These are phyloP conservation scores for Kryptopterus vitreolus DNA, from an alignment of 2,797 vertebrate species.

Conservation along the genomic window DNA sequence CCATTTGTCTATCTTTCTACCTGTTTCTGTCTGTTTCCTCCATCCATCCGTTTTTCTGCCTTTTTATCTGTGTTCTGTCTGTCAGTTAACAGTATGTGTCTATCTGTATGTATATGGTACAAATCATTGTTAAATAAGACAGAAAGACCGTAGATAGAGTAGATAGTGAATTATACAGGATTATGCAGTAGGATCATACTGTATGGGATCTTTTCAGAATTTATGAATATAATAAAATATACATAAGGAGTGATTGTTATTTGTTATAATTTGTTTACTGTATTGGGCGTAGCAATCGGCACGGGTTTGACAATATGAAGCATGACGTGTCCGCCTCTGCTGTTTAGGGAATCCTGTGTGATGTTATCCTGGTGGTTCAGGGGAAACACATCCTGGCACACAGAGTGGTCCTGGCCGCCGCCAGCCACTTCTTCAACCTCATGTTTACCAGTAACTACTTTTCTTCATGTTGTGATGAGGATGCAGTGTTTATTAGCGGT, in stretches of 20 bases:
- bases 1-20: too few relatives aligned
- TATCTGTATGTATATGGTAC: too few relatives aligned
- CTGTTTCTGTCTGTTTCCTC: too few relatives aligned
- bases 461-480: not conserved
- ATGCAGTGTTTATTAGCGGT: not conserved
- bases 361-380: slow-evolving; percentile 93
- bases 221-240: not conserved
- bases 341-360: slow-evolving; percentile 87
- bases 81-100: too few relatives aligned
- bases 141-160: not conserved
- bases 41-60: too few relatives aligned
- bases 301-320: too few relatives aligned
- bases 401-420: slow-evolving; percentile 93
- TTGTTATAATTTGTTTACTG: too few relatives aligned
- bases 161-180: not conserved
- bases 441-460: slow-evolving; percentile 94
- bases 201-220: not conserved
- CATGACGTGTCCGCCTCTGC: not conserved
- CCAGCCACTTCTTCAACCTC: slow-evolving; percentile 96
- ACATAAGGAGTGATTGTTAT: too few relatives aligned
- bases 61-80: too few relatives aligned
- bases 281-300: too few relatives aligned
- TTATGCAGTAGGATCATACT: not conserved
- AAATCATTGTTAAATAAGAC: too few relatives aligned
- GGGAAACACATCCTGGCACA: slow-evolving; percentile 93